phyloP scores from a whole-genome alignment of 2,888 invertebrate species.

The Apamea sordens region DNA sequence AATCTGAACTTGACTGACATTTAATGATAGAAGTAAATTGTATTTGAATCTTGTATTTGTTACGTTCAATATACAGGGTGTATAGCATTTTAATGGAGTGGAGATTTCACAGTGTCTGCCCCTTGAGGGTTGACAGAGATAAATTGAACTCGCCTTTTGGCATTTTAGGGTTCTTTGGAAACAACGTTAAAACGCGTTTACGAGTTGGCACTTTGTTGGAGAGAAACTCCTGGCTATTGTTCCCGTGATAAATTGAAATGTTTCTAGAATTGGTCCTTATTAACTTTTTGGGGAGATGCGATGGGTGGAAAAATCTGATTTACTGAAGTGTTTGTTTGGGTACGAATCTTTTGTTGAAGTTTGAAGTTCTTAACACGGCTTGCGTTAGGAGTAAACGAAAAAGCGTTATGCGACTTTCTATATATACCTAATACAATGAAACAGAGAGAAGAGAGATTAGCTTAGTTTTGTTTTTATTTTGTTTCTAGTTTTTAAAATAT shows the following conservation, averaged over 20 bases:
- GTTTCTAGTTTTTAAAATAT: no score
- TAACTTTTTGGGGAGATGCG: slow-evolving; percentile 52
- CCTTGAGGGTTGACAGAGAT: slow-evolving; percentile 81
- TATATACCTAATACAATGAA: not conserved
- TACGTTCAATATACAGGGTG: slow-evolving; percentile 65
- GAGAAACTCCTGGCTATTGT: slow-evolving; percentile 58
- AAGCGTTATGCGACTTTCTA: not conserved
- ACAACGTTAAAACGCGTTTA: slow-evolving; percentile 70
- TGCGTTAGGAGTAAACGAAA: not conserved
- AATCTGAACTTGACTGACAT: slow-evolving; percentile 62
- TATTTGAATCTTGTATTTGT: slow-evolving; percentile 69
- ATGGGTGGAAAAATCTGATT: slow-evolving; percentile 17
- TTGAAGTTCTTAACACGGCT: not conserved
- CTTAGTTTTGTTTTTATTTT: no score
- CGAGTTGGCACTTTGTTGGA: slow-evolving; percentile 63
- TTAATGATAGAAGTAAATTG: slow-evolving; percentile 67
- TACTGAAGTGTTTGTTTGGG: slow-evolving; percentile 6
- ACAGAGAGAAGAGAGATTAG: not conserved
- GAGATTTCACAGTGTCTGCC: slow-evolving; percentile 83
- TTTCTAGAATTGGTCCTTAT: slow-evolving; percentile 54
- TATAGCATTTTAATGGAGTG: slow-evolving; percentile 81
- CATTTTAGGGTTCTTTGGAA: slow-evolving; percentile 73
- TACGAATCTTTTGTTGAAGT: not conserved
- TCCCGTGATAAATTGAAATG: slow-evolving; percentile 65
- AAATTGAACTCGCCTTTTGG: slow-evolving; percentile 81